Conservation (phyloP, 53 echinoderm and acorn worm species). For the Paracentrotus lividus region DNA sequence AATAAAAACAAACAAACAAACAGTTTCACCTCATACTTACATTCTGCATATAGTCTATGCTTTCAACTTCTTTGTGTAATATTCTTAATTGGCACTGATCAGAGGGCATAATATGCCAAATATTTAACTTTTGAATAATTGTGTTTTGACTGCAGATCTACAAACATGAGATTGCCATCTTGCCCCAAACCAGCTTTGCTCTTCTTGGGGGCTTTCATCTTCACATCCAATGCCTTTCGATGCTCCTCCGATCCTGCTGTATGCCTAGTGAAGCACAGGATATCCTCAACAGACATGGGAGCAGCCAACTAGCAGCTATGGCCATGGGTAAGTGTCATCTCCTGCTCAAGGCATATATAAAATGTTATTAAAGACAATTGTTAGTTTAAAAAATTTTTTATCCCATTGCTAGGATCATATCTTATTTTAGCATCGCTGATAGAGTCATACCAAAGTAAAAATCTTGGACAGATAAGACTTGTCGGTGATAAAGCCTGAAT, state of each 20-base stretch:
- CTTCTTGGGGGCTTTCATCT: slow-evolving; percentile 93
- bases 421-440: too few species aligned
- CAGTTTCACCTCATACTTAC: too few species aligned
- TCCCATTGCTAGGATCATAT: too few species aligned
- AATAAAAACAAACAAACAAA: too few species aligned
- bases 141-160: slow-evolving; percentile 77
- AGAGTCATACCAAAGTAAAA: too few species aligned
- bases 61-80: too few species aligned
- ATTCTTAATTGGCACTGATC: too few species aligned
- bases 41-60: too few species aligned
- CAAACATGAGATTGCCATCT: slow-evolving; percentile 80
- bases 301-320: slow-evolving; percentile 64
- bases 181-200: slow-evolving; percentile 78
- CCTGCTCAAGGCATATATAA: not conserved
- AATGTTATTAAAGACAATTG: too few species aligned
- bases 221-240: slow-evolving; percentile 85
- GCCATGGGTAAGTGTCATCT: slow-evolving; percentile 56
- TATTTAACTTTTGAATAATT: not conserved
- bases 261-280: slow-evolving; percentile 65
- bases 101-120: not conserved
- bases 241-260: slow-evolving; percentile 82
- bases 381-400: too few species aligned
- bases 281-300: slow-evolving; percentile 60
- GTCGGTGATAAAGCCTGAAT: too few species aligned
- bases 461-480: too few species aligned